Percentiles rank a stretch among this genome's conserved stretches.
Evolutionary conservation across 1,140 invertebrate species (phyloP).

Genomic region (roundworm (Caenorhabditis elegans)): DNA sequence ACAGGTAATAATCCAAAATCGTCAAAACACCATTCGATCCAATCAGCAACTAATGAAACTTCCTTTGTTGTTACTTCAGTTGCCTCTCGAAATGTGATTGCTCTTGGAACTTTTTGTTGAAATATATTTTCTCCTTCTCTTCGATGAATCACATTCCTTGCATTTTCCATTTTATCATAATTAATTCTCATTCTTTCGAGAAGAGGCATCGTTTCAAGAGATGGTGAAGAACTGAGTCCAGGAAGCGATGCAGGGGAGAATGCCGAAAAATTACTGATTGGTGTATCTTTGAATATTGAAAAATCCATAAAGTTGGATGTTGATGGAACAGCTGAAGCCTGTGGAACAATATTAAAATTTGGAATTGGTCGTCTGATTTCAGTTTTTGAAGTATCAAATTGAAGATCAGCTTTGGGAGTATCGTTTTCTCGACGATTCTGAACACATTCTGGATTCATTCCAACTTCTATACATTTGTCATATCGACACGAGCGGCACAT

Average conservation of each 20-base stretch:
- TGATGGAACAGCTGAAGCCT: not conserved
- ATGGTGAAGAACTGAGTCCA: not conserved
- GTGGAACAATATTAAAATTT: not conserved
- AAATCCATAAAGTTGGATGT: not conserved
- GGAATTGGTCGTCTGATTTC: not conserved
- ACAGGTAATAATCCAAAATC: not conserved
- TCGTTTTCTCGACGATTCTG: not conserved
- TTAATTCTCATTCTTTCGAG: conserved; percentile 16
- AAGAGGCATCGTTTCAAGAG: conserved; percentile 27
- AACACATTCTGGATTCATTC: conserved; percentile 66
- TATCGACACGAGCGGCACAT: conserved; percentile 93
- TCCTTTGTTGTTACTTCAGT: conserved; percentile 11
- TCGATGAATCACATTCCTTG: conserved; percentile 35
- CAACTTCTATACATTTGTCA: conserved; percentile 94
- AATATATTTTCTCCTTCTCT: conserved; percentile 36
- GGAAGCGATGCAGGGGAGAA: not conserved
- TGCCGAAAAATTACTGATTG: not conserved
- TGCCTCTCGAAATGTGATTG: conserved; percentile 11
- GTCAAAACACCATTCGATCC: conserved; percentile 21
- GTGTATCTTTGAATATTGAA: not conserved
- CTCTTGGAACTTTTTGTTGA: conserved; percentile 23
- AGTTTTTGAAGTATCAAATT: not conserved
- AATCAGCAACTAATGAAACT: conserved; percentile 36
- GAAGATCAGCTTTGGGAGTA: no score
- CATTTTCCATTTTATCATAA: conserved; percentile 27